Conservation (phyloP, 2,888 invertebrate genomes). For the Dolomedes plantarius region DNA sequence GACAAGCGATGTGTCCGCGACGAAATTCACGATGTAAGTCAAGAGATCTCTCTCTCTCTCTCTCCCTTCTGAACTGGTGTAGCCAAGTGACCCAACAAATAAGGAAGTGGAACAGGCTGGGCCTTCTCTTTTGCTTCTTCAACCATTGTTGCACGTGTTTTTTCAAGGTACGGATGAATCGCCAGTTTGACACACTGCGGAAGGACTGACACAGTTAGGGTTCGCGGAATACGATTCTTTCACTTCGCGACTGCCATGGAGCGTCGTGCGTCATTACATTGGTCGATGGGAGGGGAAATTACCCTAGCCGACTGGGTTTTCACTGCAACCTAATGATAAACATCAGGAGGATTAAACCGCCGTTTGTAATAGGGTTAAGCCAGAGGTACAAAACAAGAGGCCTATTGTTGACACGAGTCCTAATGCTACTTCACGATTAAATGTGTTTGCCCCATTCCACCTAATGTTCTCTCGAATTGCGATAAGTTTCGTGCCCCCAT, state of each 20-base stretch:
- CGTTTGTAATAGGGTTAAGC: too few species aligned
- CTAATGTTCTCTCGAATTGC: too few species aligned
- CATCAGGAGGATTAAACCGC: not conserved
- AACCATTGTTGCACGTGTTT: not conserved
- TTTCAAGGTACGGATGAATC: not conserved
- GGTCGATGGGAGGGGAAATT: not conserved
- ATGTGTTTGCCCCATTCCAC: too few species aligned
- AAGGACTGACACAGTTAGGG: not conserved
- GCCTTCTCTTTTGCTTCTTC: not conserved
- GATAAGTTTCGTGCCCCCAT: too few species aligned
- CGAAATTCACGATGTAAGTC: constrained; percentile 49
- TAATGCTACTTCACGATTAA: too few species aligned
- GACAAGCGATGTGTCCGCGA: constrained; percentile 31
- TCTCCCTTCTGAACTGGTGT: constrained; percentile 6
- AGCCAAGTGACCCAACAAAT: constrained; percentile 55
- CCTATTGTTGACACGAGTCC: too few species aligned
- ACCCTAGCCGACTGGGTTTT: not conserved
- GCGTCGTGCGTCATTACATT: not conserved
- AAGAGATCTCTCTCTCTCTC: too few species aligned
- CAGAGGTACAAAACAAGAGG: too few species aligned
- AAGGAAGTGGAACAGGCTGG: constrained; percentile 47
- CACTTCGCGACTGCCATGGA: not conserved
- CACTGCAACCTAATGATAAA: not conserved
- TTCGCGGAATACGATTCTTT: not conserved
- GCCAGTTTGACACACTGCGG: not conserved